Percentiles rank a stretch among this genome's conserved stretches.
phyloP scores from a whole-genome alignment of 2,797 vertebrate species.

The Iguana delicatissima region DNA sequence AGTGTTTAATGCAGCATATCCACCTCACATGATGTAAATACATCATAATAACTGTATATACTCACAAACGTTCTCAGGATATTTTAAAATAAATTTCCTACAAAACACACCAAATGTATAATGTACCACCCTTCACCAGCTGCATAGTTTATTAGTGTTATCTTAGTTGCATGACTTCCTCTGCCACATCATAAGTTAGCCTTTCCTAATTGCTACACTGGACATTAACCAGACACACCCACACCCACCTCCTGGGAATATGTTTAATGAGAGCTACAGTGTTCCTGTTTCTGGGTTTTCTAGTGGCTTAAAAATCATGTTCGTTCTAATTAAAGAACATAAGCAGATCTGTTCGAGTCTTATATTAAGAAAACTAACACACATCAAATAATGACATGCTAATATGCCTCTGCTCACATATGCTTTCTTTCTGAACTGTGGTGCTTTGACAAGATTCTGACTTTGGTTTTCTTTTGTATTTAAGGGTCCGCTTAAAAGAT shows the following conservation, averaged over 20 bases:
- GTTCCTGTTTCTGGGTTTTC: conserved; percentile 63
- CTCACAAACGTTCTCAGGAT: background rate
- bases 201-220: conserved; percentile 68
- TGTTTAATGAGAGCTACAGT: conserved; percentile 64
- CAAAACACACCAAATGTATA: conserved; percentile 38
- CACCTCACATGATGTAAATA: background rate
- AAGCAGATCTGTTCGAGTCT: conserved; percentile 43
- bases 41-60: background rate
- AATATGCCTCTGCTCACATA: background rate
- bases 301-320: conserved; percentile 51
- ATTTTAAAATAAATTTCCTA: conserved; percentile 20
- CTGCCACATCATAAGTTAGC: conserved; percentile 73
- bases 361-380: conserved; percentile 22
- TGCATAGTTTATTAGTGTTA: conserved; percentile 66
- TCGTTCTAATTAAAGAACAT: conserved; percentile 52
- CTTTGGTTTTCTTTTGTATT: background rate
- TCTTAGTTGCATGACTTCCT: conserved; percentile 70
- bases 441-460: background rate
- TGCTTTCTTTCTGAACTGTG: background rate
- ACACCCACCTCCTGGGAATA: conserved; percentile 57
- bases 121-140: conserved; percentile 53
- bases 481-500: background rate
- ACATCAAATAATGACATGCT: background rate
- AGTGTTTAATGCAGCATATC: conserved; percentile 10
- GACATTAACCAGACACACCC: conserved; percentile 69